These are phyloP conservation scores for Conops quadrifasciatus DNA, from an alignment of 2,888 invertebrate species.

Conservation along the genomic window DNA sequence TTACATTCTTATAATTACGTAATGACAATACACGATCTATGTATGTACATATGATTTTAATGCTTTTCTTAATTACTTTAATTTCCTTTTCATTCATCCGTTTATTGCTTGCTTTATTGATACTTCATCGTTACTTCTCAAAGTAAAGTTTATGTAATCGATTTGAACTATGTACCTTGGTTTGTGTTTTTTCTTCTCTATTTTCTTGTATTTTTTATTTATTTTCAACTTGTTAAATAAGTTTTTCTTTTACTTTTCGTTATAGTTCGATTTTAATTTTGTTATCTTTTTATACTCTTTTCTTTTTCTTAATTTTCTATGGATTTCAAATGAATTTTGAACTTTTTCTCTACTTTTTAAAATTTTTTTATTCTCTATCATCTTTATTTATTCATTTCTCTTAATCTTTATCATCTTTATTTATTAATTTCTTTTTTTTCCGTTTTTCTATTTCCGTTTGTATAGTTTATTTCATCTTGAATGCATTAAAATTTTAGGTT, in stretches of 20 bases:
- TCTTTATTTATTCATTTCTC: conserved; percentile 32
- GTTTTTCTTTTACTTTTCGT: too few species aligned
- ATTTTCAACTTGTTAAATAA: neutral
- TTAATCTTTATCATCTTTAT: conserved; percentile 29
- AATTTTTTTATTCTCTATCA: conserved; percentile 18
- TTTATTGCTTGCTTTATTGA: conserved; percentile 1
- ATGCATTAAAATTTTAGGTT: too few species aligned
- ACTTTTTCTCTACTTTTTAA: conserved; percentile 9
- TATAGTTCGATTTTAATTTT: conserved; percentile 24
- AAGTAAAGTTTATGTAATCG: neutral
- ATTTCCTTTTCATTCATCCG: conserved; percentile 5
- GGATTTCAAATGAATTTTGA: neutral
- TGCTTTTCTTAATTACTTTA: neutral
- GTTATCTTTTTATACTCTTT: conserved; percentile 29
- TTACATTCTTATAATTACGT: too few species aligned
- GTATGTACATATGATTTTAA: too few species aligned
- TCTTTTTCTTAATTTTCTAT: conserved; percentile 36
- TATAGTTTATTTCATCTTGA: too few species aligned
- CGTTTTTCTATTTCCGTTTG: too few species aligned
- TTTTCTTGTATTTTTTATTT: conserved; percentile 14
- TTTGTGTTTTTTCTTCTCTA: neutral
- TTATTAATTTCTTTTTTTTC: too few species aligned
- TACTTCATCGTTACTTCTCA: neutral
- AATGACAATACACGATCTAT: too few species aligned
- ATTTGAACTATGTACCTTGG: too few species aligned